Evolutionary conservation across 2,888 invertebrate species (phyloP).

Genomic region (Acleris cristana): DNA sequence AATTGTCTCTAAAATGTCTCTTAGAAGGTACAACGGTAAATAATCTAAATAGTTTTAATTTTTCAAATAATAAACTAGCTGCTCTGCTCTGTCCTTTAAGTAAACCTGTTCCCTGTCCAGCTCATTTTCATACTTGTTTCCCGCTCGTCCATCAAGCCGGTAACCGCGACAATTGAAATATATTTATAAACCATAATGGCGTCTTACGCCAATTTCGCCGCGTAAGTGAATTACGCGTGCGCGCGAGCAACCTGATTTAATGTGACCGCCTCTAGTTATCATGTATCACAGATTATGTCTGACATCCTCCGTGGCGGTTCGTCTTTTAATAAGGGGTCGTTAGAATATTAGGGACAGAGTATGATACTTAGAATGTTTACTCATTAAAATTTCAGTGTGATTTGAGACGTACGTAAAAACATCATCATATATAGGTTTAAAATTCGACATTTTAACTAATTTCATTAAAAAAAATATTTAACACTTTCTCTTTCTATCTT

Average conservation of each 20-base stretch:
- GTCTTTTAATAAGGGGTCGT: conserved; percentile 73
- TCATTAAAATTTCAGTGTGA: too few species aligned
- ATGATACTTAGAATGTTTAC: conserved; percentile 38
- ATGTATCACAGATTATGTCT: conserved; percentile 71
- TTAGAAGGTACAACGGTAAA: too few species aligned
- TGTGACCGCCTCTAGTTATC: conserved; percentile 75
- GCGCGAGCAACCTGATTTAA: conserved; percentile 69
- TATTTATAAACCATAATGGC: conserved; percentile 65
- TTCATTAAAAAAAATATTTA: too few species aligned
- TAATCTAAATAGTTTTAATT: too few species aligned
- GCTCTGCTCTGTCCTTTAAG: not conserved
- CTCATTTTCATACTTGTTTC: conserved; percentile 30
- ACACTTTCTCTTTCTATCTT: too few species aligned
- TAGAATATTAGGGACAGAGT: conserved; percentile 60
- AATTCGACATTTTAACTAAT: too few species aligned
- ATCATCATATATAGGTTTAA: too few species aligned
- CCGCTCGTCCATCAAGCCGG: conserved; percentile 28
- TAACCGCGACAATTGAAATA: conserved; percentile 53
- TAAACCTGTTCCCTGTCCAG: conserved; percentile 1
- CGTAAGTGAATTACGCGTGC: conserved; percentile 68
- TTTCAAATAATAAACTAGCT: too few species aligned
- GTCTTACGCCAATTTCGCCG: conserved; percentile 61
- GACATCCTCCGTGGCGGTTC: conserved; percentile 65
- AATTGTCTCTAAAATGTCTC: too few species aligned
- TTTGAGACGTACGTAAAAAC: too few species aligned